These are phyloP conservation scores for Mus spicilegus DNA, from an alignment of 2,113 vertebrate genomes.

Conservation along the genomic window DNA sequence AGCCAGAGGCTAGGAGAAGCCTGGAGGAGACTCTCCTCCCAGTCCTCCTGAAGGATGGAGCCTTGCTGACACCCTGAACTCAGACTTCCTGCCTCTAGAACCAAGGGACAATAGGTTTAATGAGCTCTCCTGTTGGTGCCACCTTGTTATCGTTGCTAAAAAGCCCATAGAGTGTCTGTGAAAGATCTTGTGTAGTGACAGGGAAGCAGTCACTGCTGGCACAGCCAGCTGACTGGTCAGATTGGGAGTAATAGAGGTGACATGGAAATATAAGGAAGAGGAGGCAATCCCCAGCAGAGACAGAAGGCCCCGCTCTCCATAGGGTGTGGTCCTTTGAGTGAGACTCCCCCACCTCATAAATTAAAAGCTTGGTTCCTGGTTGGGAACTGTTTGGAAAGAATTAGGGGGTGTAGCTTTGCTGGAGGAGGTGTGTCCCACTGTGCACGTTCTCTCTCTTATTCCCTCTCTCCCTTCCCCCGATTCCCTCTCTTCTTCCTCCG, in stretches of 20 bases:
- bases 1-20: background rate
- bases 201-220: background rate
- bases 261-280: background rate
- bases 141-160: background rate
- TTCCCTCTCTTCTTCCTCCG: background rate
- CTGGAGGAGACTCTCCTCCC: background rate
- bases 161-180: background rate
- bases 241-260: background rate
- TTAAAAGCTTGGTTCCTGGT: background rate
- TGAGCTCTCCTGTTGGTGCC: background rate
- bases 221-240: background rate
- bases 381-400: background rate
- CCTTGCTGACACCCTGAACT: background rate
- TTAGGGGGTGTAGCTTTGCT: background rate
- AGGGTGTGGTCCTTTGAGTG: background rate
- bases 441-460: too few species aligned
- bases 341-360: background rate
- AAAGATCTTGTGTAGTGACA: background rate
- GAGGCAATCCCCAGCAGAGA: background rate
- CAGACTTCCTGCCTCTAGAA: background rate
- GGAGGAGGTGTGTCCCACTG: background rate
- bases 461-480: too few species aligned
- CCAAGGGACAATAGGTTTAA: background rate
- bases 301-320: background rate
- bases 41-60: background rate